Percentiles rank a stretch among this genome's conserved stretches.
phyloP scores from a whole-genome alignment of 2,888 invertebrate species.

The Drosophila tanythrix region DNA sequence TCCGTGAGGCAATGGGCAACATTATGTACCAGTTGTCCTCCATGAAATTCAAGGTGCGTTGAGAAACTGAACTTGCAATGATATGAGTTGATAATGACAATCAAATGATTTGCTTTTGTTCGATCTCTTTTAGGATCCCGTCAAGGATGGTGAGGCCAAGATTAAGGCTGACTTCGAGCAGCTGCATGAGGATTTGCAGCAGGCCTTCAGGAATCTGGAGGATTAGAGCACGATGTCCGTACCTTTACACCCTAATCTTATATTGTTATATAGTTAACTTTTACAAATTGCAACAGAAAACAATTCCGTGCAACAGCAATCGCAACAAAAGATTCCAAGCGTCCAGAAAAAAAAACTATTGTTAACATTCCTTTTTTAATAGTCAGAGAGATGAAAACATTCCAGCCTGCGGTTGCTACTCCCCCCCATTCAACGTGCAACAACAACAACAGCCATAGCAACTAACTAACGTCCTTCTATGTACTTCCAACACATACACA shows the following conservation, averaged over 20 bases:
- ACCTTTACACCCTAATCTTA: slow-evolving; percentile 80
- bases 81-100: neutral
- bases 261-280: slow-evolving; percentile 80
- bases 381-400: slow-evolving; percentile 69
- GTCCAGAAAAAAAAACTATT: slow-evolving; percentile 41
- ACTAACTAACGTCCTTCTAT: slow-evolving; percentile 74
- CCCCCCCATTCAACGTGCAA: slow-evolving; percentile 28
- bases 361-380: slow-evolving; percentile 63
- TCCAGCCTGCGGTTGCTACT: slow-evolving; percentile 77
- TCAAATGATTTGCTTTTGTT: neutral
- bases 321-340: slow-evolving; percentile 56
- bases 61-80: too few relatives aligned
- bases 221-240: slow-evolving; percentile 88
- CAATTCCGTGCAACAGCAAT: slow-evolving; percentile 63
- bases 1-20: slow-evolving; percentile 98
- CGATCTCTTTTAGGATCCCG: slow-evolving; percentile 92
- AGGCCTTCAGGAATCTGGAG: slow-evolving; percentile 99
- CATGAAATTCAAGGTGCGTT: slow-evolving; percentile 97
- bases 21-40: slow-evolving; percentile 98
- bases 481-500: slow-evolving; percentile 66
- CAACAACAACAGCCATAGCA: slow-evolving; percentile 38
- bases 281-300: slow-evolving; percentile 66
- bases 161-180: slow-evolving; percentile 99
- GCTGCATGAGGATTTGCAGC: slow-evolving; percentile 97
- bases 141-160: slow-evolving; percentile 98